Percentiles rank a stretch among this genome's conserved stretches.
phyloP scores from a whole-genome alignment of 2,797 vertebrate species.

The Danio tinwini region DNA sequence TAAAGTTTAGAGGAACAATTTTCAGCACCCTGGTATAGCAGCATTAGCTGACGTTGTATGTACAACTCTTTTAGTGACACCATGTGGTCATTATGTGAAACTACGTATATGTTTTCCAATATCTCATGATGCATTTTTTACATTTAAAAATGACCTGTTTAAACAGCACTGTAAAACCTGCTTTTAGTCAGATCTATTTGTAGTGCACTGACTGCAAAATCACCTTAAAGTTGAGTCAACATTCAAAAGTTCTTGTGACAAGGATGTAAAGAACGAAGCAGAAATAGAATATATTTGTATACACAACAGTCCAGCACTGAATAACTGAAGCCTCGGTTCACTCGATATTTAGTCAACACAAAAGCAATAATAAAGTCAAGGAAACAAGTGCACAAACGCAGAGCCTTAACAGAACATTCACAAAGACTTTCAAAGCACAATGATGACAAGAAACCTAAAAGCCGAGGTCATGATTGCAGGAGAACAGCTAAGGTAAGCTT shows the following conservation, averaged over 20 bases:
- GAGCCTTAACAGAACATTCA: constrained; percentile 59
- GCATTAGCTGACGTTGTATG: no score
- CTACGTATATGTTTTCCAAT: background rate
- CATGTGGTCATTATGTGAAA: constrained; percentile 16
- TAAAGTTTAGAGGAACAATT: no score
- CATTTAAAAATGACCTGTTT: background rate
- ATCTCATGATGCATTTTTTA: background rate
- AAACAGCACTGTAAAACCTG: background rate
- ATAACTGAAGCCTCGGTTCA: constrained; percentile 54
- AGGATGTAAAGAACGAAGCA: background rate
- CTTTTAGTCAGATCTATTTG: background rate
- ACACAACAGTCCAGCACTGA: constrained; percentile 72
- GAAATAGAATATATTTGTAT: constrained; percentile 61
- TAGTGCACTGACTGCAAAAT: background rate
- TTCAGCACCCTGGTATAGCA: no score
- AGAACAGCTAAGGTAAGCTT: constrained; percentile 87
- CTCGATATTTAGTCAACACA: constrained; percentile 75
- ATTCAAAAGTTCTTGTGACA: background rate
- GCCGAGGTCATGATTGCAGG: constrained; percentile 89
- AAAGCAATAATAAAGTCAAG: constrained; percentile 54
- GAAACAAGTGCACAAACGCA: constrained; percentile 42
- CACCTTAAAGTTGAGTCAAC: background rate
- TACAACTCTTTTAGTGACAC: constrained; percentile 26
- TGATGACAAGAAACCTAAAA: constrained; percentile 78
- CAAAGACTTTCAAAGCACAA: constrained; percentile 81